These are phyloP conservation scores for Microctenopoma lineatum DNA, from an alignment of 2,797 vertebrate genomes.

Conservation along the genomic window DNA sequence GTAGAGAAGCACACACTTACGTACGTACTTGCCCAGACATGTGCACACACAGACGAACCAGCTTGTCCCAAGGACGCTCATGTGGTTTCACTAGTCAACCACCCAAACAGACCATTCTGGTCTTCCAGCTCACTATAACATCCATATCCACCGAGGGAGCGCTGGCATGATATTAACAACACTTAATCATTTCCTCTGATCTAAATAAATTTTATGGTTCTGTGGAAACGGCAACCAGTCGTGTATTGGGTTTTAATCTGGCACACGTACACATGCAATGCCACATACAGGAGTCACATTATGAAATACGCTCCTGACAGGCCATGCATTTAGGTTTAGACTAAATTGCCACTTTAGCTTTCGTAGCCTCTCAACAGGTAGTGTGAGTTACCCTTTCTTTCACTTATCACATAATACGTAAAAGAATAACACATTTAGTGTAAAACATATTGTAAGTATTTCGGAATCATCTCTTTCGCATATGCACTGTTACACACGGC, in stretches of 20 bases:
- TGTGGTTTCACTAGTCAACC: constrained; percentile 75
- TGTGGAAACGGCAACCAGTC: constrained; percentile 75
- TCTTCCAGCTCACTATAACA: constrained; percentile 71
- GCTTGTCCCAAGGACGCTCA: constrained; percentile 74
- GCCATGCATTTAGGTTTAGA: constrained; percentile 7
- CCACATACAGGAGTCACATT: constrained; percentile 38
- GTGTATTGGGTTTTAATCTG: constrained; percentile 64
- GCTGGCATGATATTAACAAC: constrained; percentile 73
- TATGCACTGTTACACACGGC: constrained; percentile 34
- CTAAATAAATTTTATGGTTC: constrained; percentile 72
- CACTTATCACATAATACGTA: constrained; percentile 5
- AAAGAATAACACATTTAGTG: constrained; percentile 28
- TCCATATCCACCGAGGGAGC: constrained; percentile 61
- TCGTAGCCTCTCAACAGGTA: constrained; percentile 24
- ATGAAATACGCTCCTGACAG: constrained; percentile 40
- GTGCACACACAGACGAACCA: constrained; percentile 33
- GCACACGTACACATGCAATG: constrained; percentile 22
- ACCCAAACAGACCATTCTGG: constrained; percentile 70
- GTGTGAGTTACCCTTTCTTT: constrained; percentile 30
- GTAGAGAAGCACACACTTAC: constrained; percentile 43
- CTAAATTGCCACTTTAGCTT: constrained; percentile 25
- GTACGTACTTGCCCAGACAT: constrained; percentile 32
- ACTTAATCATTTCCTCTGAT: constrained; percentile 75
- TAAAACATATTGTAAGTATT: constrained; percentile 49
- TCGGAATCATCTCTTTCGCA: constrained; percentile 32